phyloP scores from a whole-genome alignment of 1,140 invertebrate species.

The Caenorhabditis brenneri region DNA sequence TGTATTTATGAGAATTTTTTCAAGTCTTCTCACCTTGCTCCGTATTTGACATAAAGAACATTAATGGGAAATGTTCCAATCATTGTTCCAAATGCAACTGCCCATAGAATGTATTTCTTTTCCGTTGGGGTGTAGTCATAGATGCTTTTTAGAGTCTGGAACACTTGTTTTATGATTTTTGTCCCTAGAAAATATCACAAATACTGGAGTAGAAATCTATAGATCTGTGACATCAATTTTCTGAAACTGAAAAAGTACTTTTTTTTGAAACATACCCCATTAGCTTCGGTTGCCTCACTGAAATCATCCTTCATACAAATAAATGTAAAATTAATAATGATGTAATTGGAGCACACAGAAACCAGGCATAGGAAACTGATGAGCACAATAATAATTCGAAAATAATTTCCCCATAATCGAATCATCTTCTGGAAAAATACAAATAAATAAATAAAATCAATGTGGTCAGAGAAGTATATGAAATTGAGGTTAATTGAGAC shows the following conservation, averaged over 20 bases:
- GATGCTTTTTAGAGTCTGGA: slow-evolving; percentile 1
- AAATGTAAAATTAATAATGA: slow-evolving; percentile 46
- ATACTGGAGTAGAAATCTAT: no score
- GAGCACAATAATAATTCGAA: slow-evolving; percentile 26
- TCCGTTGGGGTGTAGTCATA: slow-evolving; percentile 23
- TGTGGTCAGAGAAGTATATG: background rate
- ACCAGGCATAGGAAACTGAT: slow-evolving; percentile 34
- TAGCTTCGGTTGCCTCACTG: background rate
- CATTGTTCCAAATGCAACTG: slow-evolving; percentile 50
- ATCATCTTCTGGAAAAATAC: background rate
- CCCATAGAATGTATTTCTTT: slow-evolving; percentile 44
- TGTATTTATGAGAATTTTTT: background rate
- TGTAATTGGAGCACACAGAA: slow-evolving; percentile 45
- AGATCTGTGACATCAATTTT: background rate
- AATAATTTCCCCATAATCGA: slow-evolving; percentile 9
- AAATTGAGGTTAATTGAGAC: background rate
- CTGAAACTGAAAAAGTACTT: no score
- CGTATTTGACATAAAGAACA: slow-evolving; percentile 41
- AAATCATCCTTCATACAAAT: slow-evolving; percentile 46
- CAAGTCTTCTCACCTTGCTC: background rate
- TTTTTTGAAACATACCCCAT: slow-evolving; percentile 4
- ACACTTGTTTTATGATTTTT: background rate
- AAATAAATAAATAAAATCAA: background rate
- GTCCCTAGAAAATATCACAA: background rate
- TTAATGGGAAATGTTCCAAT: slow-evolving; percentile 51